These are phyloP conservation scores for Phrixothrix hirtus DNA, from an alignment of 2,888 invertebrate genomes.

Conservation along the genomic window DNA sequence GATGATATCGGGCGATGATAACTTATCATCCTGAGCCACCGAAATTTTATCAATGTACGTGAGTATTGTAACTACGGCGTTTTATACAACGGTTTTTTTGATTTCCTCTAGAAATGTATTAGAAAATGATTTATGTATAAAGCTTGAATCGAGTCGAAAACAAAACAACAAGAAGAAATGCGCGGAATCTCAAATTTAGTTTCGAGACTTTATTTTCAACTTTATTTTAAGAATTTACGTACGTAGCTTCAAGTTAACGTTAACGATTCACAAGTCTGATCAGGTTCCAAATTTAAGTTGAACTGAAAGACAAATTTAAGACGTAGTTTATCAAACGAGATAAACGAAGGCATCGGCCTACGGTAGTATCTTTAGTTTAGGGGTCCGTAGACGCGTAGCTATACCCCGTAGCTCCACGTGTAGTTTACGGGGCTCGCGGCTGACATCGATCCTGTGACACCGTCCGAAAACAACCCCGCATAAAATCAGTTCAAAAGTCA, in stretches of 20 bases:
- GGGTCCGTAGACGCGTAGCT: constrained; percentile 30
- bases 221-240: constrained; percentile 3
- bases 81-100: constrained; percentile 47
- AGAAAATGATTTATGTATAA: constrained; percentile 4
- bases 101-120: constrained; percentile 36
- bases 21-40: constrained; percentile 53
- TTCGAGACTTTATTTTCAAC: constrained; percentile 8
- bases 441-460: constrained; percentile 34
- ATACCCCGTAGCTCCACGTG: constrained; percentile 25
- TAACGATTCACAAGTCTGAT: constrained; percentile 35
- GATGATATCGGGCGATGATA: constrained; percentile 51
- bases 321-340: constrained; percentile 27
- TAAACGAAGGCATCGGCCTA: constrained; percentile 37
- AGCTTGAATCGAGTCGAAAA: constrained; percentile 20
- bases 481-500: constrained; percentile 40
- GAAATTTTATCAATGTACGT: constrained; percentile 46
- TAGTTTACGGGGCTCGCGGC: constrained; percentile 24
- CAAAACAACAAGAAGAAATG: constrained; percentile 7
- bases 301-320: constrained; percentile 34
- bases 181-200: constrained; percentile 7
- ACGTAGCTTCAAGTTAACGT: constrained; percentile 11
- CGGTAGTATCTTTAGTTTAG: constrained; percentile 33
- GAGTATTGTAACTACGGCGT: constrained; percentile 28
- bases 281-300: constrained; percentile 37
- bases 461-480: constrained; percentile 33